Evolutionary conservation across 2,113 vertebrate species (phyloP).

Genomic region (Amphiprion ocellaris): DNA sequence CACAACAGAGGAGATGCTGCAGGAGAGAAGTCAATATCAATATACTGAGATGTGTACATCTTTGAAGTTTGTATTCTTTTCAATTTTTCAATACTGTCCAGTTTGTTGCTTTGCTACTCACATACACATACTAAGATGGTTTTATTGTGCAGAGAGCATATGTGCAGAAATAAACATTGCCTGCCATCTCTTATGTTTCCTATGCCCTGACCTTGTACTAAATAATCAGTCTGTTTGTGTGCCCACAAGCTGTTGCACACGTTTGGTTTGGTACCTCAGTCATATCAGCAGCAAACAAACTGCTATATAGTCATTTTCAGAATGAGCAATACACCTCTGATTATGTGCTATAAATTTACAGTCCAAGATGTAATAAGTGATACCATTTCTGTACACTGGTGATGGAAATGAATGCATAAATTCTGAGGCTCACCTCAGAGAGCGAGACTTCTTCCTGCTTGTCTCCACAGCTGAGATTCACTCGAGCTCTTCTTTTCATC

Average conservation of each 20-base stretch:
- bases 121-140: too few relatives aligned
- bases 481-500: conserved; percentile 60
- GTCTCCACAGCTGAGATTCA: conserved; percentile 41
- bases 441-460: conserved; percentile 42
- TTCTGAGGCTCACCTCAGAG: conserved; percentile 36
- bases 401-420: conserved; percentile 8
- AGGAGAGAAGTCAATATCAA: too few relatives aligned
- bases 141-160: too few relatives aligned
- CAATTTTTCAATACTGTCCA: too few relatives aligned
- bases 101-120: too few relatives aligned
- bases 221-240: neutral
- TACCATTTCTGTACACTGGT: neutral
- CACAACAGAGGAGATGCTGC: too few relatives aligned
- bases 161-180: too few relatives aligned
- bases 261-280: conserved; percentile 44
- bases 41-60: too few relatives aligned
- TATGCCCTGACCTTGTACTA: neutral
- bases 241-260: conserved; percentile 10
- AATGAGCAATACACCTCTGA: conserved; percentile 18
- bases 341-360: conserved; percentile 15
- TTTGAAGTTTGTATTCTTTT: too few relatives aligned
- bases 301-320: conserved; percentile 5
- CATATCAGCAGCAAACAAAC: conserved; percentile 24
- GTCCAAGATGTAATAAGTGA: conserved; percentile 6
- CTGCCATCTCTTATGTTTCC: neutral